Percentiles rank a stretch among this genome's conserved stretches.
Evolutionary conservation across 1,140 invertebrate species (phyloP).

Genomic region (Drosophila nigrodunni): DNA sequence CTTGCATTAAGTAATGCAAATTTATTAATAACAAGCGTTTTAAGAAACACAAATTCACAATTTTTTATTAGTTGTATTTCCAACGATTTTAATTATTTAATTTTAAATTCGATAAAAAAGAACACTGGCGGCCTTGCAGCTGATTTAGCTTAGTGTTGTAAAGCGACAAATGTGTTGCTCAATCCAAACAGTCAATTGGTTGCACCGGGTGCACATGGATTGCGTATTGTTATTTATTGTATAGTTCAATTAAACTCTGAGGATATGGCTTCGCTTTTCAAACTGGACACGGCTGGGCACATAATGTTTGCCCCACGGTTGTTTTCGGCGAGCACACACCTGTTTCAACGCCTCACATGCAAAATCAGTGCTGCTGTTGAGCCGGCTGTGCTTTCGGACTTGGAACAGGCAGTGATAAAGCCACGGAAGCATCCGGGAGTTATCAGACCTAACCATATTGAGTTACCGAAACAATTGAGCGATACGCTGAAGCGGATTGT

Average conservation of each 20-base stretch:
- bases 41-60: no score
- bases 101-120: no score
- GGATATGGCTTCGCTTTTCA: constrained; percentile 28
- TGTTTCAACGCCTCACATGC: constrained; percentile 62
- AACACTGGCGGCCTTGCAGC: not conserved
- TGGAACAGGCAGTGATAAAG: constrained; percentile 87
- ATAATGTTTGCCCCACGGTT: constrained; percentile 36
- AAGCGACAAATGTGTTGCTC: constrained; percentile 21
- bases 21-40: not conserved
- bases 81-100: not conserved
- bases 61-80: not conserved
- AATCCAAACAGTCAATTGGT: constrained; percentile 18
- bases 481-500: constrained; percentile 86
- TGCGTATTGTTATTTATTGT: constrained; percentile 27
- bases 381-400: constrained; percentile 85
- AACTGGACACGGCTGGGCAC: constrained; percentile 26
- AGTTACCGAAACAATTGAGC: constrained; percentile 87
- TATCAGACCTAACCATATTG: constrained; percentile 85
- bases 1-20: not conserved
- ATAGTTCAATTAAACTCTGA: constrained; percentile 31
- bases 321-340: constrained; percentile 26
- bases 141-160: constrained; percentile 19
- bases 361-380: constrained; percentile 86
- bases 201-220: constrained; percentile 38
- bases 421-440: constrained; percentile 89